phyloP scores from a whole-genome alignment of 2,888 invertebrate genomes.

The Drosophila quinaria region DNA sequence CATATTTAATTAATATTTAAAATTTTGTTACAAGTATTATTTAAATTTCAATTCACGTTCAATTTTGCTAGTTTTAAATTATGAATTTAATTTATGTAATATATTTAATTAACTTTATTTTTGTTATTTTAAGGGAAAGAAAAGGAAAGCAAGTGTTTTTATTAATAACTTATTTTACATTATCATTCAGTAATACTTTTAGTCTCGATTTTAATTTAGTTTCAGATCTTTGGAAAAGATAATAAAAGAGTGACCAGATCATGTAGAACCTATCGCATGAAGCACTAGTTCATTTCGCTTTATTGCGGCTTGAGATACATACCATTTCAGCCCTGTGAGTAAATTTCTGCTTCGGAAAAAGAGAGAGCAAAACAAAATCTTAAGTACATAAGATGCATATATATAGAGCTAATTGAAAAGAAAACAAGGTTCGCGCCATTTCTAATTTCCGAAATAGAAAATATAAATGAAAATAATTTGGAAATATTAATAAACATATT shows the following conservation, averaged over 20 bases:
- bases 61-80: no score
- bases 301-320: neutral
- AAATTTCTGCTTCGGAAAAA: conserved; percentile 31
- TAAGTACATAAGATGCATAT: conserved; percentile 38
- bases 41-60: no score
- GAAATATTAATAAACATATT: conserved; percentile 4
- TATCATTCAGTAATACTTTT: neutral
- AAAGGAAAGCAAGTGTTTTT: no score
- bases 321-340: conserved; percentile 86
- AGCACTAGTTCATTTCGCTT: conserved; percentile 17
- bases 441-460: conserved; percentile 22
- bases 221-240: neutral
- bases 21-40: no score
- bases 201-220: neutral
- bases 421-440: conserved; percentile 56
- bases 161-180: no score
- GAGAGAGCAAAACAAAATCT: conserved; percentile 47
- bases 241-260: conserved; percentile 17
- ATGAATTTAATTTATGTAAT: no score
- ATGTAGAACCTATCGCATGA: neutral
- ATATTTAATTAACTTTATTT: no score
- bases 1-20: neutral
- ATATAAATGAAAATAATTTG: conserved; percentile 13
- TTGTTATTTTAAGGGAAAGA: no score
- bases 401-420: conserved; percentile 45